Evolutionary conservation across 1,140 invertebrate species (phyloP).

Genomic region (Choristoneura fumiferana): DNA sequence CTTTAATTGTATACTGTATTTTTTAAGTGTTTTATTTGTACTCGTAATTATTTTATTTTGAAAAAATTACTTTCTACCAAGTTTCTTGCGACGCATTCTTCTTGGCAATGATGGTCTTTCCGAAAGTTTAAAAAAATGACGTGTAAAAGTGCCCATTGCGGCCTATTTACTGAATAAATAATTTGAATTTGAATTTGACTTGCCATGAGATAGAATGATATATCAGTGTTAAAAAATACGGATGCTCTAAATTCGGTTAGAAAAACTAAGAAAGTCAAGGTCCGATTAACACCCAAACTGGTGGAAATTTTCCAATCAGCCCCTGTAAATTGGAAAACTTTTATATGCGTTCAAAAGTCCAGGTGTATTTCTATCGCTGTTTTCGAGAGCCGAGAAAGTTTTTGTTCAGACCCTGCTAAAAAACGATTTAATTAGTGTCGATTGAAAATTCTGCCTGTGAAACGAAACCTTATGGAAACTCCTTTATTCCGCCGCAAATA

Average conservation of each 20-base stretch:
- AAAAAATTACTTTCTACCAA: too few relatives aligned
- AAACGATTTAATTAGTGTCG: conserved; percentile 57
- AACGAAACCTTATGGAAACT: conserved; percentile 14
- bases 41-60: too few relatives aligned
- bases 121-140: too few relatives aligned
- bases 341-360: conserved; percentile 76
- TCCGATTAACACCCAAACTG: conserved; percentile 73
- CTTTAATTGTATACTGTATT: too few relatives aligned
- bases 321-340: conserved; percentile 76
- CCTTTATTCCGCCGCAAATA: conserved; percentile 16
- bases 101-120: too few relatives aligned
- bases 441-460: conserved; percentile 35
- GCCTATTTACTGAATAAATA: too few relatives aligned
- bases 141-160: too few relatives aligned
- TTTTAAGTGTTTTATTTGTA: too few relatives aligned
- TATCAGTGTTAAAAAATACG: conserved; percentile 23
- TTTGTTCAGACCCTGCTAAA: conserved; percentile 50
- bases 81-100: too few relatives aligned
- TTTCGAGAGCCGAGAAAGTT: conserved; percentile 46
- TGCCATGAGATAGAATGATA: too few relatives aligned
- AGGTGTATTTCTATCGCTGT: conserved; percentile 69
- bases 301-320: conserved; percentile 75
- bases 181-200: too few relatives aligned
- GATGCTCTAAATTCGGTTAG: conserved; percentile 49
- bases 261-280: conserved; percentile 60